Evolutionary conservation across 2,113 vertebrate species (phyloP).

Genomic region (Petromus typicus): DNA sequence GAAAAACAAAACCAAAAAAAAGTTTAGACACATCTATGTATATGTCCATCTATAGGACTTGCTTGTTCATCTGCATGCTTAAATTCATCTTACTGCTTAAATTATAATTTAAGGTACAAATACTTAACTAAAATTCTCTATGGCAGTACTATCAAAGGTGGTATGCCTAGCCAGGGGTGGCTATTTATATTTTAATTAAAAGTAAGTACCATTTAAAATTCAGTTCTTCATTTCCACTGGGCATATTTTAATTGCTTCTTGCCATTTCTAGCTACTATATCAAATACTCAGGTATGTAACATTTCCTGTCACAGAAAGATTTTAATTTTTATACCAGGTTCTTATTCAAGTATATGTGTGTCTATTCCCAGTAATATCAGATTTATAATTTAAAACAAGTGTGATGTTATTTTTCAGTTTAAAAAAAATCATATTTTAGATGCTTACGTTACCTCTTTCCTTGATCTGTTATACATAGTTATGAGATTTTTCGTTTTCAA

Average conservation of each 20-base stretch:
- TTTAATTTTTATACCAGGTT: slow-evolving; percentile 46
- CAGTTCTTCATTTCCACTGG: not conserved
- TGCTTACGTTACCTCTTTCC: not conserved
- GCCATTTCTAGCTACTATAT: not conserved
- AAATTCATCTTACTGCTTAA: slow-evolving; percentile 46
- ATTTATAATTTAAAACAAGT: slow-evolving; percentile 15
- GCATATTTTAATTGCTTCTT: slow-evolving; percentile 25
- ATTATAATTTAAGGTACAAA: slow-evolving; percentile 5
- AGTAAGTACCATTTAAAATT: slow-evolving; percentile 38
- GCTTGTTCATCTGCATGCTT: too few relatives aligned
- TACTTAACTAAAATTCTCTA: not conserved
- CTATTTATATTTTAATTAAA: slow-evolving; percentile 31
- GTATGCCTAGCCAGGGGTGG: not conserved
- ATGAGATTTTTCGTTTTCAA: slow-evolving; percentile 32
- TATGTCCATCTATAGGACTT: not conserved
- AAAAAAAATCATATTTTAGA: not conserved
- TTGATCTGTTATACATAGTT: not conserved
- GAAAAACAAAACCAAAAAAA: too few relatives aligned
- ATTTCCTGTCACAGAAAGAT: slow-evolving; percentile 23
- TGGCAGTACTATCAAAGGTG: not conserved
- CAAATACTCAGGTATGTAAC: not conserved
- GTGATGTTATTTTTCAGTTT: not conserved
- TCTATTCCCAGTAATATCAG: not conserved
- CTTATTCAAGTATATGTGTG: not conserved
- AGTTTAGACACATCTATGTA: not conserved